A percentile compares a stretch with the other conserved stretches of the same genome.
Evolutionary conservation across 2,797 vertebrate species (phyloP).

Genomic region (Zenarchopterus dispar): DNA sequence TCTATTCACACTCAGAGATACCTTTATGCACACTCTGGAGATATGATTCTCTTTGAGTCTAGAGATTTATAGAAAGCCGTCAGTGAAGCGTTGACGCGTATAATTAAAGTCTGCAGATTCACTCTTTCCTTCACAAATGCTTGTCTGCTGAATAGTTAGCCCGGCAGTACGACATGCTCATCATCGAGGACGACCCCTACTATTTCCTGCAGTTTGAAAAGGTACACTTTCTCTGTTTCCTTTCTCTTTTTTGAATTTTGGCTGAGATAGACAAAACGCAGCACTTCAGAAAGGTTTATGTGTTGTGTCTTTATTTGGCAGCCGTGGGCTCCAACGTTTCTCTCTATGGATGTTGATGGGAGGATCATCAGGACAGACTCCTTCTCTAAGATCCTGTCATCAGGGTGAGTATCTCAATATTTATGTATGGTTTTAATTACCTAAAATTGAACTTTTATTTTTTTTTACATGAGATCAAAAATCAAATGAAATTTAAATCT

Average conservation of each 20-base stretch:
- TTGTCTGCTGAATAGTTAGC: conserved; percentile 81
- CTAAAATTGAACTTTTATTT: background rate
- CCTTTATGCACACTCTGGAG: background rate
- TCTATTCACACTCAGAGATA: background rate
- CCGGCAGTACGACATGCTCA: conserved; percentile 87
- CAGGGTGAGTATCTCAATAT: conserved; percentile 77
- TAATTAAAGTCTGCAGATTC: conserved; percentile 7
- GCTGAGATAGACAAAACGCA: background rate
- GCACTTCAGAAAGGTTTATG: background rate
- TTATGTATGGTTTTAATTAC: background rate
- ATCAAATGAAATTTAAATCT: too few species aligned
- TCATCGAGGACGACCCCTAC: conserved; percentile 90
- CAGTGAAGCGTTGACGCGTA: background rate
- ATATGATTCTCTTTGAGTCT: background rate
- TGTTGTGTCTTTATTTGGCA: conserved; percentile 39
- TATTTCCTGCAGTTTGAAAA: conserved; percentile 89
- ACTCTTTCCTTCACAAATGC: background rate
- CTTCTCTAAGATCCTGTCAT: conserved; percentile 89
- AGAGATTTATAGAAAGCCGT: background rate
- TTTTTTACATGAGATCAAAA: too few species aligned
- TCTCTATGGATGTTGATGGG: conserved; percentile 86
- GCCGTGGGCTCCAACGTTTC: conserved; percentile 84
- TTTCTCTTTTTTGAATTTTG: background rate
- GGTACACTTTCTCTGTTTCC: conserved; percentile 52
- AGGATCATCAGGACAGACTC: conserved; percentile 85